Percentiles rank a stretch among this genome's conserved stretches.
These are phyloP conservation scores for Eupsittula cactorum DNA, from an alignment of 2,113 vertebrate genomes.

Conservation along the genomic window DNA sequence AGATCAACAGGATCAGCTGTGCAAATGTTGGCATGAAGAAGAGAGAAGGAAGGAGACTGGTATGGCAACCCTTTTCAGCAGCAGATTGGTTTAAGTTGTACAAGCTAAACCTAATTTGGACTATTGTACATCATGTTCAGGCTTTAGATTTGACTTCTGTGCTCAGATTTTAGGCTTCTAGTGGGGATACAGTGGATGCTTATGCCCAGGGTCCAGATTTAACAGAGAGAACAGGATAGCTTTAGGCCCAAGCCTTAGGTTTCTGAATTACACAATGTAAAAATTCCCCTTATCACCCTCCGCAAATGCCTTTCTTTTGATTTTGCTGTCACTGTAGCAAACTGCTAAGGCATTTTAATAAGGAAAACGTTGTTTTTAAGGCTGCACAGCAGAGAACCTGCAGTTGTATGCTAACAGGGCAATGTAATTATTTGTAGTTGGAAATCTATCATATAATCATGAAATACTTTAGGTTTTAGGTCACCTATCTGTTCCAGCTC, in stretches of 20 bases:
- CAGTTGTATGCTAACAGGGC: not conserved
- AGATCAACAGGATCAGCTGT: not conserved
- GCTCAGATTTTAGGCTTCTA: not conserved
- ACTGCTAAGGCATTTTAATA: not conserved
- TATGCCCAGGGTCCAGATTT: not conserved
- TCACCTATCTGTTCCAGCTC: not conserved
- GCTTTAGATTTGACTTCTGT: not conserved
- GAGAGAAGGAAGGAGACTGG: not conserved
- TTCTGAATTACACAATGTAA: not conserved
- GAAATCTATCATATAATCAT: not conserved
- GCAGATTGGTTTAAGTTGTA: not conserved
- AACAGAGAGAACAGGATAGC: not conserved
- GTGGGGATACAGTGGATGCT: not conserved
- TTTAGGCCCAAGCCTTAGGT: not conserved
- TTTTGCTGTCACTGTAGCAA: not conserved
- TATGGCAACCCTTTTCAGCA: not conserved
- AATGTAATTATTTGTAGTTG: not conserved
- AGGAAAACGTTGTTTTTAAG: not conserved
- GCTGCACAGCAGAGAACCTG: not conserved
- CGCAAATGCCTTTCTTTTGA: not conserved
- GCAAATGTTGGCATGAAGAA: not conserved
- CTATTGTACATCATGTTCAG: too few species aligned
- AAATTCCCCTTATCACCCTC: not conserved
- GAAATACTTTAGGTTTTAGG: not conserved
- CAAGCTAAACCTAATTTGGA: not conserved